Base-by-base conservation (phyloP, 2,113 vertebrate genomes). In the Tragelaphus buxtoni region DNA sequence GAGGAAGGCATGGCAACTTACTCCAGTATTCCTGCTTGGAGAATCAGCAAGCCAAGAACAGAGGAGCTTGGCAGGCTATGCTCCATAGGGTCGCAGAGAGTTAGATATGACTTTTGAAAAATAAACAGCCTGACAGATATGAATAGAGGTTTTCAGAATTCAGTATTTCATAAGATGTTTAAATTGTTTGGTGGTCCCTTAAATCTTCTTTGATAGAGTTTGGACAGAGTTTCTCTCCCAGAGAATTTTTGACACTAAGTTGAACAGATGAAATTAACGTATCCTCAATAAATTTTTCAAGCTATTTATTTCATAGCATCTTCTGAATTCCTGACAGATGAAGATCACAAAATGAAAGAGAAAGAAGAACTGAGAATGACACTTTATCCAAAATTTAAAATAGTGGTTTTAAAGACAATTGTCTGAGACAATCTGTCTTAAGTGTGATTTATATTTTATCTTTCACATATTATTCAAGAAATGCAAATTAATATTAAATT, bases 391-490 rank as follows among this genome's bases (percentile, higher is more conserved):
- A 87, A 87, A 82, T 58, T 56, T 63, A 45, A 90, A 18, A 42
- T 10, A 79, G 12, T 16, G 49, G 2, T 80, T 88, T 96, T 49
- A 74, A 89, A 51, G 30, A 58, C 77, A 85, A 32, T 17, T 61
- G 28, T 24, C 8, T 72, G 2, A 14, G 30, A 61, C 60, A 61
- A 32, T 61, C 30, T 7, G 60, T 61, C 12, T 92, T 80, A 65
- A 92, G 28, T 65, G 13, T 76, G 18, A 55, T 20, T 55, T 79
- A 17, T 65, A 76, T 20, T 74, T 61, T 30, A 61, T 39, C 5
- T 91, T 96, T 69, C 3, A 51, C 35, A 35, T 79, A 35, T 74
- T 65, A 58, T 9, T 88, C 4, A 91, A 89, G 22, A 95, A 56
- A 58, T 30, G 1, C 17, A 91, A 88, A 61, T 56, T 12, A 88